A percentile compares a stretch with the other conserved stretches of the same genome.
These are phyloP conservation scores for Tragelaphus scriptus DNA, from an alignment of 2,113 vertebrate genomes.

Conservation along the genomic window DNA sequence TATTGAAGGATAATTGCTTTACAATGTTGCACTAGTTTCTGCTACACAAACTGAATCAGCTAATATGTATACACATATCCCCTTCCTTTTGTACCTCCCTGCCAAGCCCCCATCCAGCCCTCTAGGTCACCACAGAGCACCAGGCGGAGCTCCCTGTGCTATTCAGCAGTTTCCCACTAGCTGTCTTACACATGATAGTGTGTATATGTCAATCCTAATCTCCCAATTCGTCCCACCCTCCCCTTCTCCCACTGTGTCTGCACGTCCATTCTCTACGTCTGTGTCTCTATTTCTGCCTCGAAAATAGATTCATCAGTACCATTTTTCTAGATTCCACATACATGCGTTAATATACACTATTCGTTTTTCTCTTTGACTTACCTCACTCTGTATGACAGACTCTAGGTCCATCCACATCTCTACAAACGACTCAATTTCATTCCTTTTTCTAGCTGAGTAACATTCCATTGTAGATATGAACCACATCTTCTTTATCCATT, in stretches of 20 bases:
- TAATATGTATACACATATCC: neutral
- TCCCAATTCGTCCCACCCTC: neutral
- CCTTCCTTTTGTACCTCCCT: fast-evolving
- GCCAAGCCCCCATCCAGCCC: neutral
- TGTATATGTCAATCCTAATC: neutral
- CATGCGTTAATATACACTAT: neutral
- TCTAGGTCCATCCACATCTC: neutral
- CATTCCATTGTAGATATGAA: neutral
- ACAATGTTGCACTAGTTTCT: neutral
- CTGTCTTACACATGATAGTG: neutral
- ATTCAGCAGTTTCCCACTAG: neutral
- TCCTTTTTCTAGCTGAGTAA: neutral
- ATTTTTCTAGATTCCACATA: neutral
- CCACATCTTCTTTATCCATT: neutral
- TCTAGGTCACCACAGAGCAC: neutral
- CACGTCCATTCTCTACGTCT: neutral
- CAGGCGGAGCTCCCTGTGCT: neutral
- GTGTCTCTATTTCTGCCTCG: neutral
- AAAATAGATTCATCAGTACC: neutral
- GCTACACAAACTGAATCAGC: neutral
- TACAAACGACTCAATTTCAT: neutral
- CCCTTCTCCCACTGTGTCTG: neutral
- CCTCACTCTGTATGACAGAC: neutral
- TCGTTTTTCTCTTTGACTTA: neutral
- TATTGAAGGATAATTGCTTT: neutral